Percentiles rank a stretch among this genome's conserved stretches.
Conservation (phyloP, 2,113 vertebrate genomes). For the Neodon shergylaensis region DNA sequence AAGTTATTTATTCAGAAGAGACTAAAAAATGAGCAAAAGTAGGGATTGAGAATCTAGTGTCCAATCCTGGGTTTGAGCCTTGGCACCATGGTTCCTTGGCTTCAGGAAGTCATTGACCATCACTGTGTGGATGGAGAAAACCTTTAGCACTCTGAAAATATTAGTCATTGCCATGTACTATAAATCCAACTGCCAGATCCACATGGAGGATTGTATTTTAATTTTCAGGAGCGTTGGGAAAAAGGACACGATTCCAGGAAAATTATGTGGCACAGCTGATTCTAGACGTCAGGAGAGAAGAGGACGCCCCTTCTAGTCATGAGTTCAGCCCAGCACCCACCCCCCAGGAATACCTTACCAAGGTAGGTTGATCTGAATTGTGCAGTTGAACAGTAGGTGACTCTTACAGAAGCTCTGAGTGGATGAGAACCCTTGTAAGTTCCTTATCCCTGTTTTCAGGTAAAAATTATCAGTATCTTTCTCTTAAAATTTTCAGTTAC, state of each 20-base stretch:
- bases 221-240: conserved; percentile 94
- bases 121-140: conserved; percentile 26
- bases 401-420: background rate
- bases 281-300: conserved; percentile 90
- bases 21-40: conserved; percentile 5
- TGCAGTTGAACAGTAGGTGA: background rate
- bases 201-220: conserved; percentile 37
- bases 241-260: conserved; percentile 96
- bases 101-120: conserved; percentile 11
- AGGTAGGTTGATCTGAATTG: conserved; percentile 84
- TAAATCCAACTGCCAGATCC: conserved; percentile 3
- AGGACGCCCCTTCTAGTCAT: conserved; percentile 70
- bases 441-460: background rate
- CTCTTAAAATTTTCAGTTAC: background rate
- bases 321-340: conserved; percentile 89
- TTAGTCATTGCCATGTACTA: background rate
- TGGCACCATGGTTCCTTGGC: background rate
- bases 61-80: conserved; percentile 28
- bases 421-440: background rate
- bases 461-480: background rate
- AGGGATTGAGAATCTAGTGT: background rate
- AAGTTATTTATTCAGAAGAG: background rate
- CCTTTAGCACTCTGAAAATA: conserved; percentile 11
- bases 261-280: conserved; percentile 95
- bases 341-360: conserved; percentile 88